Base-by-base conservation (phyloP, 2,797 vertebrate species). In the Sebastes minor region DNA sequence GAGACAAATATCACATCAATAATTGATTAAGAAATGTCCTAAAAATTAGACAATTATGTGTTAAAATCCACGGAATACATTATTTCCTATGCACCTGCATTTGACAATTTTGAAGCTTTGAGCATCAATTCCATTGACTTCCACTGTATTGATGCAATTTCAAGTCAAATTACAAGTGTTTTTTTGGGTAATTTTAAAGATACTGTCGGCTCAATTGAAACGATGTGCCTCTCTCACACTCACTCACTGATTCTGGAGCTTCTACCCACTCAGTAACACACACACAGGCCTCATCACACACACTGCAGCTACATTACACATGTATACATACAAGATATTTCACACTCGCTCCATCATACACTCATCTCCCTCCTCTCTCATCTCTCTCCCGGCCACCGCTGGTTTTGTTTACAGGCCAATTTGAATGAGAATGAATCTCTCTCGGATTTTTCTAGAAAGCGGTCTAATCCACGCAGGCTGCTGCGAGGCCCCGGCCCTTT, bases 381-480 rank as follows among this genome's bases (percentile, higher is more conserved):
- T 89, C 87, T 82, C 75, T 84, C 69, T 86, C 86, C 74, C 74
- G 84, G 88, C 88, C 89, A 90, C 91, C 65, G 92, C 96, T 96
- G 96, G 97, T 97, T 98, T 96, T 99, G 97, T 98, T 98, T 99
- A 99, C 97, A 92, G 95, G 97, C 97, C 97, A 97, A 99, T 99
- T 98, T 99, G 97, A 99, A 98, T 99, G 97, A 97, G 97, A 99
- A 99, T 98, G 97, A 97, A 97, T 97, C 97, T 97, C 97, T 86
- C 90, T 91, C 71, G 77, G 84, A 91, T 92, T 89, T 91, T 92
- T 91, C 91, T 88, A 81, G 91, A 92, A 94, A 90, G 92, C 90
- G 49, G 32, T 87, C 80, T 94, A 94, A 94, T 94, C 92, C 88
- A 86, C 76, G 80, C 87, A 63, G 91, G 91, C 90, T 88, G 90